Conservation (phyloP, 2,888 invertebrate genomes). For the Sminthurinus aureus region DNA sequence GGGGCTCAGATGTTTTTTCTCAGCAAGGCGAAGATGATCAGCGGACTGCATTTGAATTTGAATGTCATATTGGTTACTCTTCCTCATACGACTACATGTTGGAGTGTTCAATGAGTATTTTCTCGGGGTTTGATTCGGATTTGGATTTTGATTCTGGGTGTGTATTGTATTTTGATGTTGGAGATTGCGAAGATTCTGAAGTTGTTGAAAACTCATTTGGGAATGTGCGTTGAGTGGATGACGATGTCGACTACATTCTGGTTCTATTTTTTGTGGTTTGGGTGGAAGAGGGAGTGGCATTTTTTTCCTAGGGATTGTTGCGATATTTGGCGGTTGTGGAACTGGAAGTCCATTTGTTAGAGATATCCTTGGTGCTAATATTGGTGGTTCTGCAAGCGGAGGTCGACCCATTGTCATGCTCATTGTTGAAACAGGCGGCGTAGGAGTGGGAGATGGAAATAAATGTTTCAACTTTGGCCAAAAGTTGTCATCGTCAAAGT, state of each 20-base stretch:
- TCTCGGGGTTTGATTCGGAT: not conserved
- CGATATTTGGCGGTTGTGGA: not conserved
- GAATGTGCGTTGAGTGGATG: not conserved
- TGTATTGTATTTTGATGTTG: not conserved
- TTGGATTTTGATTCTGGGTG: not conserved
- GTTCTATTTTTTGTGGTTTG: not conserved
- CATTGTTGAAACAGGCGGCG: not conserved
- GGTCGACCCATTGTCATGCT: not conserved
- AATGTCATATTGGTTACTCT: not conserved
- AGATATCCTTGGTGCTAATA: not conserved
- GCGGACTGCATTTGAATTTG: not conserved
- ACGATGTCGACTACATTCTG: too few relatives aligned
- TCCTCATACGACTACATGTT: not conserved
- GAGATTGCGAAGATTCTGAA: not conserved
- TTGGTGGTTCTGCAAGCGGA: not conserved
- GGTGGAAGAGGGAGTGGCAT: not conserved
- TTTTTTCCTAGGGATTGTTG: not conserved
- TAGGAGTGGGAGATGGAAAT: conserved; percentile 27
- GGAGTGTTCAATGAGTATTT: too few relatives aligned
- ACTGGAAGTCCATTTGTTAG: too few relatives aligned
- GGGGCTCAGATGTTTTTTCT: not conserved
- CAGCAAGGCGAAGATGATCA: too few relatives aligned
- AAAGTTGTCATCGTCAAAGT: conserved; percentile 54
- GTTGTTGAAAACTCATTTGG: not conserved
- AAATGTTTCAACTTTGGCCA: conserved; percentile 54